phyloP scores from a whole-genome alignment of 1,140 invertebrate genomes.

The Elymnias hypermnestra region DNA sequence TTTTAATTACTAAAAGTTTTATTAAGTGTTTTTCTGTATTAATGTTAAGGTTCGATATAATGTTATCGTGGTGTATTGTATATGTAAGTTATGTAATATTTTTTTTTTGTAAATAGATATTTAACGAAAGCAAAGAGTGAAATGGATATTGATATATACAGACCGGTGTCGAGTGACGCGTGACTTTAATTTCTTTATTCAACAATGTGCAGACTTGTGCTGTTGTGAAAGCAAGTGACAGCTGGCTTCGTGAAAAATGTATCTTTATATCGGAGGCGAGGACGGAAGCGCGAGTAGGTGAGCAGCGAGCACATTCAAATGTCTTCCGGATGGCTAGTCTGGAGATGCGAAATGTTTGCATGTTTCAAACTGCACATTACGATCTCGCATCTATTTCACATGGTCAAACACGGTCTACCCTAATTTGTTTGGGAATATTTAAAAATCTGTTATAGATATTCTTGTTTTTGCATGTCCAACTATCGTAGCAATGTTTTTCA shows the following conservation, averaged over 20 bases:
- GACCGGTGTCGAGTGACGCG: background rate
- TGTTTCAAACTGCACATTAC: slow-evolving; percentile 32
- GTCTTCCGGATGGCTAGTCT: slow-evolving; percentile 39
- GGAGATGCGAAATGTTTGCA: slow-evolving; percentile 30
- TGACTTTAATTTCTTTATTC: slow-evolving; percentile 25
- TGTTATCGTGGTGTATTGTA: too few species aligned
- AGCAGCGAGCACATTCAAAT: slow-evolving; percentile 35
- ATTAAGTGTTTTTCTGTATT: too few species aligned
- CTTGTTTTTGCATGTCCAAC: slow-evolving; percentile 24
- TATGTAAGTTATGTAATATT: too few species aligned
- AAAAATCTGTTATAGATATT: background rate
- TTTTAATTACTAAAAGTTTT: too few species aligned
- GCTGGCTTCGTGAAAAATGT: slow-evolving; percentile 56
- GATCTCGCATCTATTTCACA: slow-evolving; percentile 17
- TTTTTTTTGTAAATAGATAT: too few species aligned
- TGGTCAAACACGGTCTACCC: background rate
- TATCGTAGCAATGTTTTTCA: too few species aligned
- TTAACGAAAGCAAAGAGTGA: too few species aligned
- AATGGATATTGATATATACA: too few species aligned
- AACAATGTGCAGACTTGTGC: slow-evolving; percentile 24
- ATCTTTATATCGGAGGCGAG: slow-evolving; percentile 37
- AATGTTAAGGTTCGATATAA: too few species aligned
- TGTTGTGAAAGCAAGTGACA: slow-evolving; percentile 41
- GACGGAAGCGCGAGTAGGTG: slow-evolving; percentile 37
- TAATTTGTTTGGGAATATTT: background rate